phyloP scores from a whole-genome alignment of 2,797 vertebrate species.

The Phataginus tricuspis region DNA sequence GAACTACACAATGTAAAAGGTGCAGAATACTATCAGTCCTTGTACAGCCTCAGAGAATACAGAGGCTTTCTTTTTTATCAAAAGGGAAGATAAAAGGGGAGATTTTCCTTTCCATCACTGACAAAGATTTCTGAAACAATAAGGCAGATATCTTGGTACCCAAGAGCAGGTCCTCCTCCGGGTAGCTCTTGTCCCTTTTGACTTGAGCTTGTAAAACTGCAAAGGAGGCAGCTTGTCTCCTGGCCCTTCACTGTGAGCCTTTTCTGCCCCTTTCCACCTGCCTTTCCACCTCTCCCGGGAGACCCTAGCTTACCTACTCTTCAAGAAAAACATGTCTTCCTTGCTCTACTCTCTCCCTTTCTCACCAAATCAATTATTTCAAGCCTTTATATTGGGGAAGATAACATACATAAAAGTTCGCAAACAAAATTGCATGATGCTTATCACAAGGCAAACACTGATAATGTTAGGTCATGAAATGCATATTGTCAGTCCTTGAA shows the following conservation, averaged over 20 bases:
- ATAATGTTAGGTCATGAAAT: neutral
- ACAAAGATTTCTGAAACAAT: conserved; percentile 19
- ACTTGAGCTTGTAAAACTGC: neutral
- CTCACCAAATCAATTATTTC: neutral
- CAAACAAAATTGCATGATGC: neutral
- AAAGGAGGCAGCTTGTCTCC: neutral
- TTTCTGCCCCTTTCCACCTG: neutral
- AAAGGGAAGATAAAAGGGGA: neutral
- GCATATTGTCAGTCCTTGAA: neutral
- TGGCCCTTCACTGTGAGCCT: rapidly evolving
- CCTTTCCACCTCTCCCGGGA: neutral
- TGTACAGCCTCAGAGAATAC: neutral
- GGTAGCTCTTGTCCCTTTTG: neutral
- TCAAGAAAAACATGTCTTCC: neutral
- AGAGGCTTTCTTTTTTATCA: conserved; percentile 8
- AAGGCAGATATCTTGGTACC: neutral
- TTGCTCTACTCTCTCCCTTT: neutral
- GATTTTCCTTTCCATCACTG: neutral
- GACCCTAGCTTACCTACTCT: neutral
- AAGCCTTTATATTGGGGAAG: conserved; percentile 14
- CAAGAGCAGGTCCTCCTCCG: neutral
- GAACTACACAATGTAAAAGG: neutral
- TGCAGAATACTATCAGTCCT: neutral
- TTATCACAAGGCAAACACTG: neutral
- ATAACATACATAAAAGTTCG: neutral